These are phyloP conservation scores for Phenacoccus solenopsis DNA, from an alignment of 1,140 invertebrate genomes.

Conservation along the genomic window DNA sequence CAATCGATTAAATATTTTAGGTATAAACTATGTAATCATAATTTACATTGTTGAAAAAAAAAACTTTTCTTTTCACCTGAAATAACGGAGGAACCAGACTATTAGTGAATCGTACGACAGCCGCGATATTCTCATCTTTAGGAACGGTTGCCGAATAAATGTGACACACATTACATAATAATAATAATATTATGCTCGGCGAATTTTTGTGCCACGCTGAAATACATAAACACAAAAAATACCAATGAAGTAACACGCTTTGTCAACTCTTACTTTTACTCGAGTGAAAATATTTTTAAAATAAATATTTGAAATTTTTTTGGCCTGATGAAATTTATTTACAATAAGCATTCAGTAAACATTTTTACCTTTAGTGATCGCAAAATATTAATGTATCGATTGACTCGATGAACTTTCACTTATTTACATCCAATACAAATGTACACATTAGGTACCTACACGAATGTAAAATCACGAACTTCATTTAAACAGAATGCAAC, in stretches of 20 bases:
- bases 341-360: no score
- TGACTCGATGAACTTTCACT: background rate
- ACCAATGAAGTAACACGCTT: no score
- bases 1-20: background rate
- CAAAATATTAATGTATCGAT: background rate
- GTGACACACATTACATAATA: background rate
- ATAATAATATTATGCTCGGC: background rate
- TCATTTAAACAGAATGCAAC: background rate
- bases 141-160: background rate
- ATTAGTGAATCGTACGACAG: conserved; percentile 25
- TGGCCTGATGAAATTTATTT: no score
- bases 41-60: no score
- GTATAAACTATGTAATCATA: background rate
- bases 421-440: background rate
- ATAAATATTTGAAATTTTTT: no score
- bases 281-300: no score
- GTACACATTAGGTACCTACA: no score
- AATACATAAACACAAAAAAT: no score
- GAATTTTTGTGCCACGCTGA: no score
- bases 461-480: background rate
- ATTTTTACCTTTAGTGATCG: no score
- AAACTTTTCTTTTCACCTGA: conserved; percentile 23
- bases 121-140: conserved; percentile 18
- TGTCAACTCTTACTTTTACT: no score
- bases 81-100: conserved; percentile 26